These are phyloP conservation scores for Micrastur ruficollis DNA, from an alignment of 2,797 vertebrate species.

Conservation along the genomic window DNA sequence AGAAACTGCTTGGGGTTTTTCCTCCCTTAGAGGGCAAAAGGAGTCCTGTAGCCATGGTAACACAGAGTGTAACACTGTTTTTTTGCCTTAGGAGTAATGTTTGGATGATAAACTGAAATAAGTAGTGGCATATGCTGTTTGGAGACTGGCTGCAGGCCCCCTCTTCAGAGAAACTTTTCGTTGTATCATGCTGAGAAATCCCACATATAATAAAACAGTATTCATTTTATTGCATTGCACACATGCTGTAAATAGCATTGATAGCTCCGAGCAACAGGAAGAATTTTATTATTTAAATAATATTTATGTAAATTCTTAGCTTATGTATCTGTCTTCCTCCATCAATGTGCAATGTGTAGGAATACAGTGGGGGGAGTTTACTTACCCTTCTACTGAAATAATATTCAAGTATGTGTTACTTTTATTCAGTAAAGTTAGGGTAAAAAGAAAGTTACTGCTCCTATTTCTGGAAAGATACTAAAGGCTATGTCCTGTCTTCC, in stretches of 20 bases:
- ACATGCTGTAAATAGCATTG: background rate
- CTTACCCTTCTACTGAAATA: background rate
- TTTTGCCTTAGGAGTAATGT: background rate
- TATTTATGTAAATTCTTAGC: background rate
- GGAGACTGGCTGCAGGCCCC: background rate
- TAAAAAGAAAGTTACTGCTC: background rate
- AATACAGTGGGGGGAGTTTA: background rate
- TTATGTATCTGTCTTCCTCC: background rate
- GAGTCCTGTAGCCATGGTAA: background rate
- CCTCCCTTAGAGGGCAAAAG: background rate
- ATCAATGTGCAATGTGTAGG: background rate
- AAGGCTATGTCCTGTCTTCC: background rate
- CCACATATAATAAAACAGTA: rapidly evolving
- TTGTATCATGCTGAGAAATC: background rate
- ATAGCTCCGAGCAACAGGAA: background rate
- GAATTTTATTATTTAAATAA: background rate
- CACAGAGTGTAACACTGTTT: background rate
- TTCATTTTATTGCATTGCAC: background rate
- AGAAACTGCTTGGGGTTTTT: background rate
- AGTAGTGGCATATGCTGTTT: background rate
- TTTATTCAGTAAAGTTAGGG: background rate
- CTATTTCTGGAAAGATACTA: background rate
- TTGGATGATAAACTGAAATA: background rate
- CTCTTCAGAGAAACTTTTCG: background rate
- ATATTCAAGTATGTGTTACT: background rate